These are phyloP conservation scores for Bactericera cockerelli DNA, from an alignment of 1,140 invertebrate species.

Conservation along the genomic window DNA sequence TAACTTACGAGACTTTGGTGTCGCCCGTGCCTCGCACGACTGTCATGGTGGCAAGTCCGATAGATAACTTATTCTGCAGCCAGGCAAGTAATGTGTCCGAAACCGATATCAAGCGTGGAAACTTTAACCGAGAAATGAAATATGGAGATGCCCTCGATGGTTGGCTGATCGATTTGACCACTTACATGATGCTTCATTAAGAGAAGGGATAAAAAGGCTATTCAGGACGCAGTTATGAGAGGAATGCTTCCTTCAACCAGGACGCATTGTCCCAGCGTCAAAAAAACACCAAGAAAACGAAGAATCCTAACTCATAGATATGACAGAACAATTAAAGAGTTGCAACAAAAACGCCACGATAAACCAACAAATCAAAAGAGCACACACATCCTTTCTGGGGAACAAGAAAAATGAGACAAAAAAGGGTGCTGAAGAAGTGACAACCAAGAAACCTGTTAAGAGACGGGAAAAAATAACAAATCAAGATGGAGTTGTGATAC, in stretches of 20 bases:
- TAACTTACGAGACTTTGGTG: background rate
- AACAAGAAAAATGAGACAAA: background rate
- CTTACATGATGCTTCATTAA: background rate
- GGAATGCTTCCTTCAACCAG: background rate
- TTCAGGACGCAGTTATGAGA: background rate
- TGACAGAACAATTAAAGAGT: background rate
- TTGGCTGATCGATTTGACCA: background rate
- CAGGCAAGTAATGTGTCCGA: conserved; percentile 3
- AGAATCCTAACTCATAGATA: background rate
- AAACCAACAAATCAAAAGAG: too few species aligned
- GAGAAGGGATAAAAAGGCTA: background rate
- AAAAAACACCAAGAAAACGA: background rate
- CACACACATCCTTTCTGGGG: background rate
- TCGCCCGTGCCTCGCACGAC: background rate
- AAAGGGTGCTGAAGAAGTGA: background rate
- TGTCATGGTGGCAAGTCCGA: background rate
- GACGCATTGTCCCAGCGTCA: background rate
- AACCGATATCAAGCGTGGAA: background rate
- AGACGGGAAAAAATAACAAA: background rate
- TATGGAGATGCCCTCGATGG: background rate
- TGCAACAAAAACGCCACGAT: too few species aligned
- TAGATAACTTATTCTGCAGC: background rate
- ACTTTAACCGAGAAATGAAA: background rate
- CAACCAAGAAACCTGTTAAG: background rate
- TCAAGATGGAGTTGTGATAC: background rate